phyloP scores from a whole-genome alignment of 1,140 invertebrate species.

The Polypedilum pembai region DNA sequence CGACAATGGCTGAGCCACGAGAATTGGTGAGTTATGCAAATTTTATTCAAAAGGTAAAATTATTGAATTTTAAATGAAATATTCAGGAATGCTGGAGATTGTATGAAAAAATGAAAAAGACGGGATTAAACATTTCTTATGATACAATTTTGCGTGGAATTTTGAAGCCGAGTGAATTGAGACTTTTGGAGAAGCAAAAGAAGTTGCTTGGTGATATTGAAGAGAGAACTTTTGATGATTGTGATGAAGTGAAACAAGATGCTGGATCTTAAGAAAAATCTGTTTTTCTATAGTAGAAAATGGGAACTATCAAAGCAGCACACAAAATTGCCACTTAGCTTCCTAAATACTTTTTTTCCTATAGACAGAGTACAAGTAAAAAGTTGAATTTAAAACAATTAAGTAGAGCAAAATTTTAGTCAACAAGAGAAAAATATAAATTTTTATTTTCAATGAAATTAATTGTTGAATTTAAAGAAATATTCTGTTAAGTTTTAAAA shows the following conservation, averaged over 20 bases:
- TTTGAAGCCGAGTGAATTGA: constrained; percentile 61
- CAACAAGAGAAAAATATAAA: too few relatives aligned
- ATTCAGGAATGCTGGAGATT: constrained; percentile 57
- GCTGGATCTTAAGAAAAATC: neutral
- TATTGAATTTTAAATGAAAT: constrained; percentile 35
- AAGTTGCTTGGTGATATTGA: constrained; percentile 37
- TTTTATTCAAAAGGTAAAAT: constrained; percentile 46
- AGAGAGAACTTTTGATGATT: neutral
- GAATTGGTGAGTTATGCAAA: constrained; percentile 36
- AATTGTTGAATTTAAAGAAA: too few relatives aligned
- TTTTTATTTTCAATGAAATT: too few relatives aligned
- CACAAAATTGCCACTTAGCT: neutral
- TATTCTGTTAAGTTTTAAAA: too few relatives aligned
- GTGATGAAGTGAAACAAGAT: neutral
- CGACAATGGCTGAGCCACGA: neutral
- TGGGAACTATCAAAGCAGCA: neutral
- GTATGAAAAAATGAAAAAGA: constrained; percentile 59
- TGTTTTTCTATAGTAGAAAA: constrained; percentile 2
- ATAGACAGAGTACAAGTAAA: neutral
- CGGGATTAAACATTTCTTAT: constrained; percentile 59
- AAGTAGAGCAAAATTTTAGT: too few relatives aligned
- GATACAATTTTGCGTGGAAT: constrained; percentile 62
- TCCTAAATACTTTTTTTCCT: neutral
- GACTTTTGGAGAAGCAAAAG: constrained; percentile 49
- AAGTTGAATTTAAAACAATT: neutral